phyloP scores from a whole-genome alignment of 2,888 invertebrate species.

The Unio pictorum region DNA sequence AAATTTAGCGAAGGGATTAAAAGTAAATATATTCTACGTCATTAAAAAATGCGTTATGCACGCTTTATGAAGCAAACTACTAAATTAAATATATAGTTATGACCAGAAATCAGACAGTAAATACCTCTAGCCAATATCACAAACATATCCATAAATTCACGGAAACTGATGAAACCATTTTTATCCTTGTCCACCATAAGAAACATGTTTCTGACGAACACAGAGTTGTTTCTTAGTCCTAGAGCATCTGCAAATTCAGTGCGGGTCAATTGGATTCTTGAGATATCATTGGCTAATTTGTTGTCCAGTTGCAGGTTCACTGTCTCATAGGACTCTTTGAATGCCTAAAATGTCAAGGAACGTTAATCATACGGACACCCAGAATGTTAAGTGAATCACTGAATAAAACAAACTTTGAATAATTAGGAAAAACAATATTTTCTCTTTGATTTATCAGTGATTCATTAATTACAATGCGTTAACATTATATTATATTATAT shows the following conservation, averaged over 20 bases:
- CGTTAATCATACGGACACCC: too few relatives aligned
- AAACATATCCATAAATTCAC: constrained; percentile 77
- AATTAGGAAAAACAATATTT: too few relatives aligned
- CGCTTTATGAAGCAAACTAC: background rate
- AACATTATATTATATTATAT: too few relatives aligned
- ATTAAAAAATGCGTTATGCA: too few relatives aligned
- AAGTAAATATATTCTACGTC: too few relatives aligned
- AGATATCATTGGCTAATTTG: constrained; percentile 31
- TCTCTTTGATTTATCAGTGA: too few relatives aligned
- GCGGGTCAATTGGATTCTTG: constrained; percentile 48
- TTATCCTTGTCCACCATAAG: constrained; percentile 76
- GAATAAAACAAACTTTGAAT: too few relatives aligned
- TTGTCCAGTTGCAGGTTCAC: constrained; percentile 14
- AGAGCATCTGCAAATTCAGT: constrained; percentile 78
- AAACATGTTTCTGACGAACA: constrained; percentile 66
- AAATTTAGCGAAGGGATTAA: too few relatives aligned
- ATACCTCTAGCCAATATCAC: constrained; percentile 76
- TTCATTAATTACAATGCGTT: too few relatives aligned
- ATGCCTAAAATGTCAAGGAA: constrained; percentile 15
- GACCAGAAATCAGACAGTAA: background rate
- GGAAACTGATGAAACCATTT: constrained; percentile 77
- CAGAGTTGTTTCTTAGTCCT: constrained; percentile 75
- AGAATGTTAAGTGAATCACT: too few relatives aligned
- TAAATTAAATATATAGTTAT: too few relatives aligned
- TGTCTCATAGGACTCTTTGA: constrained; percentile 16